Base-by-base conservation (phyloP, 2,797 vertebrate species). In the Leuciscus waleckii region DNA sequence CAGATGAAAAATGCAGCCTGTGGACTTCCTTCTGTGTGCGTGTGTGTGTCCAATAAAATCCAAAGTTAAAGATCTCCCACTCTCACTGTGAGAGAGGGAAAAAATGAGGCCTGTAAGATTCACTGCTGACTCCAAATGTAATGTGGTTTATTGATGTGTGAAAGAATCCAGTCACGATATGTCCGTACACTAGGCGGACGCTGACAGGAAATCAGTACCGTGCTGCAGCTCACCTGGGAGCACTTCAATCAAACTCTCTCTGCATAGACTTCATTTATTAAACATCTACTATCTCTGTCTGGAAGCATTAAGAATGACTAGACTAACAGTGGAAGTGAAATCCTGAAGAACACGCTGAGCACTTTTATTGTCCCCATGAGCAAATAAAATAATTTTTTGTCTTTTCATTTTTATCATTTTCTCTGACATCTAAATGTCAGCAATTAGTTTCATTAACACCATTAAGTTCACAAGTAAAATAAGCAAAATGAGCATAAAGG, bases 141-240 rank as follows among this genome's bases (percentile, higher is more conserved):
- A 77, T 51, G 63, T 39, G 35, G 39, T 51, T 81, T 61, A 76
- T 67, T 81, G 41, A 77, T 68, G 71, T 76, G 75, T 37, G 51
- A 65, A 82, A 21, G 26, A 84, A 76, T 69, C 13, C 80, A 87
- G 76, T 63, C 76, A 80, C 26, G 43, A 70, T 76, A 37, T 46
- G 77, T 43, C 7, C n/a, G 2, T 65, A 61, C 32, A 84, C 65
- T 75, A 35, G 58, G 68, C 37, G 76, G 21, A 79, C 21, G 26
- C 39, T 80, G 86, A 84, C 85, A 65, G 79, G 67, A 85, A 87
- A 81, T 37, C 80, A 77, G 76, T 49, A 49, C 8, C 9, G 0
- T 39, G 1, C 58, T 51, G 43, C 35, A 43, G 39, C 49, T 80
- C 78, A 80, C 63, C 5, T 11, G 78, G 68, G 86, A 84, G 23